Percentiles rank a stretch among this genome's conserved stretches.
Conservation (phyloP, 53 echinoderm and acorn worm genomes). For the Paracentrotus lividus region DNA sequence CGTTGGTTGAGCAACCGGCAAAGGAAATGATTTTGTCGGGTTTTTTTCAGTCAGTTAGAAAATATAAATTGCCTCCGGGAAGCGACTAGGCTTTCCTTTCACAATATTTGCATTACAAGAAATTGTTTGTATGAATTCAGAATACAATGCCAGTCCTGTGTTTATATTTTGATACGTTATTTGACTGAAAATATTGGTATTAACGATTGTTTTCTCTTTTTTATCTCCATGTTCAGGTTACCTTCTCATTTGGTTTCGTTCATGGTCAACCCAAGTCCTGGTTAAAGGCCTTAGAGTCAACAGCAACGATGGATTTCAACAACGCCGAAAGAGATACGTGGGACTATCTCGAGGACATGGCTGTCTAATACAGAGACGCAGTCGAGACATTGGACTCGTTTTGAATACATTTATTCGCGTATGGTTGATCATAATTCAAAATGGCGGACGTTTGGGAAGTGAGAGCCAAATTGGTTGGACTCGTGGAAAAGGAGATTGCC, state of each 20-base stretch:
- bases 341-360: neutral
- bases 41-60: neutral
- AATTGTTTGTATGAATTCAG: conserved; percentile 25
- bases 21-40: conserved; percentile 33
- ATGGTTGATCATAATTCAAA: neutral
- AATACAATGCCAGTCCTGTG: conserved; percentile 9
- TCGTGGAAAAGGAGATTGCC: neutral
- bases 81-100: neutral
- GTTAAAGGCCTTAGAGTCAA: neutral
- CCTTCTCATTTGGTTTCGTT: neutral
- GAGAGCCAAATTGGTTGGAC: no score
- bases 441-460: neutral
- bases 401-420: neutral
- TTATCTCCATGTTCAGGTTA: conserved; percentile 1
- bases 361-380: neutral
- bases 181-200: conserved; percentile 48
- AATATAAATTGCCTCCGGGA: neutral
- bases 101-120: conserved; percentile 15
- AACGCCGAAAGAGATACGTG: neutral
- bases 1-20: neutral
- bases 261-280: neutral
- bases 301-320: neutral
- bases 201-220: conserved; percentile 3
- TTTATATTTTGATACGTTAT: conserved; percentile 14
- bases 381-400: neutral